Conservation (phyloP, 1,140 invertebrate species). For the Bombus ignitus region DNA sequence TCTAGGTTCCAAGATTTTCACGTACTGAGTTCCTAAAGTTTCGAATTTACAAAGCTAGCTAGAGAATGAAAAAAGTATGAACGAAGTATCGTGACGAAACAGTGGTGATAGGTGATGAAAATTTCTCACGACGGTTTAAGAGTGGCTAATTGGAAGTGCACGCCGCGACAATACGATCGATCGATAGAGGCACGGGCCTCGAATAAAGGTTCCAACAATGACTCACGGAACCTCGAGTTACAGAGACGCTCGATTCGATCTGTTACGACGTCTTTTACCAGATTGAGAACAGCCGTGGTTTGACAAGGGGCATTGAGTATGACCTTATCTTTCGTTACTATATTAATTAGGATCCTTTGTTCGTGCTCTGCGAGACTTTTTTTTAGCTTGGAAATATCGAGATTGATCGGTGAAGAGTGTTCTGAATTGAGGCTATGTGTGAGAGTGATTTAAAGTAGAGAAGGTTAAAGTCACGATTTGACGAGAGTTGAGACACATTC, state of each 20-base stretch:
- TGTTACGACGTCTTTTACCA: not conserved
- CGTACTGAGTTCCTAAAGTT: not conserved
- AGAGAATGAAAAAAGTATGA: not conserved
- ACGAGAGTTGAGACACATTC: not conserved
- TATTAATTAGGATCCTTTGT: conserved; percentile 68
- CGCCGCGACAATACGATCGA: conserved; percentile 64
- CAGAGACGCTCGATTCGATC: conserved; percentile 55
- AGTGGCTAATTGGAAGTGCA: conserved; percentile 70
- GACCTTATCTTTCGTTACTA: conserved; percentile 42
- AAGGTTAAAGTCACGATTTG: not conserved
- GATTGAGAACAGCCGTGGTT: conserved; percentile 17
- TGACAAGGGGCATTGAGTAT: not conserved
- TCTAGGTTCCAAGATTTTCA: accelerated
- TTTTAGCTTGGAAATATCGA: not conserved
- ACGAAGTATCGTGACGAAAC: not conserved
- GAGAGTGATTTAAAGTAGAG: not conserved
- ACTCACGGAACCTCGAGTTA: conserved; percentile 47
- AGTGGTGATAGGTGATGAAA: conserved; percentile 9
- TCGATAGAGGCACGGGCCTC: conserved; percentile 59
- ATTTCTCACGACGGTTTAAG: conserved; percentile 71
- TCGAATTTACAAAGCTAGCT: not conserved
- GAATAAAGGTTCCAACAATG: conserved; percentile 30
- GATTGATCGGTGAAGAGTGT: not conserved
- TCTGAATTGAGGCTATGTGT: not conserved
- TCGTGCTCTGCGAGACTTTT: not conserved